Conservation (phyloP, 2,888 invertebrate species). For the Cryptosula pallasiana region DNA sequence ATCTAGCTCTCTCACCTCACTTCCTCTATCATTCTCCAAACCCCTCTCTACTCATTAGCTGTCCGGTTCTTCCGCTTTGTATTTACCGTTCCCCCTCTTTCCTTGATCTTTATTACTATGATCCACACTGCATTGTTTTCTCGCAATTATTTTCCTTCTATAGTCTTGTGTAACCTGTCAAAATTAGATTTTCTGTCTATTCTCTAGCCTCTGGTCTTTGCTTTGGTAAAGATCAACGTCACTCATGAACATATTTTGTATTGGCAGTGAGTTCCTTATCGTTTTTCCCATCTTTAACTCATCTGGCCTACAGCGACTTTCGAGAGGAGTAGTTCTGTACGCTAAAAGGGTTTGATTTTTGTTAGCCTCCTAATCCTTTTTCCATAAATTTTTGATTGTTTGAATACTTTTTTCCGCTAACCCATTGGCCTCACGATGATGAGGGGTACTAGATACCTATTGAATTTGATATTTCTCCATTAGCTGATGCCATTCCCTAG, state of each 20-base stretch:
- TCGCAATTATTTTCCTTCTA: too few species aligned
- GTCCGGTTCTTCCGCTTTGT: too few species aligned
- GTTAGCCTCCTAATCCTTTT: background rate
- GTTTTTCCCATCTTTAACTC: background rate
- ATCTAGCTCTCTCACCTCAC: too few species aligned
- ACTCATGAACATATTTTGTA: background rate
- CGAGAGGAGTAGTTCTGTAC: background rate
- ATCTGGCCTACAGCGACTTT: slow-evolving; percentile 8
- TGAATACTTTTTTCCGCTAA: background rate
- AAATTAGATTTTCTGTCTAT: too few species aligned
- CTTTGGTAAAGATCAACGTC: background rate
- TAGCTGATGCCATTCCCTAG: background rate
- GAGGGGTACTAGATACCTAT: background rate
- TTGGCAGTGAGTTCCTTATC: background rate
- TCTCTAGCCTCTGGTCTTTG: background rate
- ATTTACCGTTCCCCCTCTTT: too few species aligned
- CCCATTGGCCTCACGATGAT: background rate
- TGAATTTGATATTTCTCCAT: background rate
- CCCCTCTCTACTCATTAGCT: too few species aligned
- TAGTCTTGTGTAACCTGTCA: too few species aligned
- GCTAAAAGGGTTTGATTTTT: background rate
- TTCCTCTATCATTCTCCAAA: too few species aligned
- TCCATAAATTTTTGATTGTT: background rate
- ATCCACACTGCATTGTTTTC: too few species aligned
- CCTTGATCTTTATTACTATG: too few species aligned